Evolutionary conservation across 1,140 invertebrate species (phyloP).

Genomic region (Hylaeus anthracinus): DNA sequence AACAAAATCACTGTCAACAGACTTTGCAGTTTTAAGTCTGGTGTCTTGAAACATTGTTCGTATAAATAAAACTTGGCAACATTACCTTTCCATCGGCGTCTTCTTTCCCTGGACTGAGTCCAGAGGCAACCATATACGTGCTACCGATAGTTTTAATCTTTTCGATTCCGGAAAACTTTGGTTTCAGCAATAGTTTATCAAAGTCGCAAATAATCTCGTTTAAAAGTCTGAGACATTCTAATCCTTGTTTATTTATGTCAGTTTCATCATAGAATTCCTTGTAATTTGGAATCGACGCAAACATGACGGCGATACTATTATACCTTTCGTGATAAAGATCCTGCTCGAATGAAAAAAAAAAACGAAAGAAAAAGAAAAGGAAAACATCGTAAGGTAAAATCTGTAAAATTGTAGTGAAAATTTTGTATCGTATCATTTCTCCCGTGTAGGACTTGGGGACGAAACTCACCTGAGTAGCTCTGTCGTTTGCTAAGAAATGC

Average conservation of each 20-base stretch:
- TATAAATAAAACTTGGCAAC: not conserved
- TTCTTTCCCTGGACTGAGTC: conserved; percentile 93
- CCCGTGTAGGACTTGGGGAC: not conserved
- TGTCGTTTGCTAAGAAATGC: conserved; percentile 88
- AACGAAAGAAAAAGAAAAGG: too few species aligned
- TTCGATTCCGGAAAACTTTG: conserved; percentile 97
- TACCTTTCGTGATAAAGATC: conserved; percentile 98
- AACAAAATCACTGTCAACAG: not conserved
- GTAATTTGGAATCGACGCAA: conserved; percentile 99
- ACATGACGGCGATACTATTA: conserved; percentile 97
- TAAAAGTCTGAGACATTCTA: conserved; percentile 95
- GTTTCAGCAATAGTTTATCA: conserved; percentile 96
- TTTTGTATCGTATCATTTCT: not conserved
- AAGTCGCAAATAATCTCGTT: conserved; percentile 99
- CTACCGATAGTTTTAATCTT: conserved; percentile 99
- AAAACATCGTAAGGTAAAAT: not conserved
- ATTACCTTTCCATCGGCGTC: conserved; percentile 84
- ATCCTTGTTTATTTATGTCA: conserved; percentile 97
- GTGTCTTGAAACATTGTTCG: too few species aligned
- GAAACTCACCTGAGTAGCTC: conserved; percentile 83
- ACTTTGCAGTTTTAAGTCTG: not conserved
- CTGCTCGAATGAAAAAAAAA: conserved; percentile 74
- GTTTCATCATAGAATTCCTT: conserved; percentile 99
- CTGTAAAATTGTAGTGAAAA: too few species aligned
- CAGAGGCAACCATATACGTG: conserved; percentile 98